Evolutionary conservation across 2,113 vertebrate genomes (phyloP).

Genomic region (Globicephala melas): DNA sequence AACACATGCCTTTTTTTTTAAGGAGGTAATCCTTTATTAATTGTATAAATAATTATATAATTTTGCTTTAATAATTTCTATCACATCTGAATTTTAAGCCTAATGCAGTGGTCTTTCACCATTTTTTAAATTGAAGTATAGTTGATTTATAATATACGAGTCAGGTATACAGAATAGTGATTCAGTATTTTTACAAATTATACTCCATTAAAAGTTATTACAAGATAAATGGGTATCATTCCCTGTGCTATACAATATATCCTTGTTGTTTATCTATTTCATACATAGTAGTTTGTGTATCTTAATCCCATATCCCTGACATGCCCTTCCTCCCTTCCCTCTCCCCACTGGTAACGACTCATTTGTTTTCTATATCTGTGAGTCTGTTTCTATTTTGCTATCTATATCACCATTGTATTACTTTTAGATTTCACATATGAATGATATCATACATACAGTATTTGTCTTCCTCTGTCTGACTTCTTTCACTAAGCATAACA

Average conservation of each 20-base stretch:
- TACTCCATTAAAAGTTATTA: background rate
- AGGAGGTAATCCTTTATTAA: background rate
- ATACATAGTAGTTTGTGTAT: background rate
- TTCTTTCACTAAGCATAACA: too few relatives aligned
- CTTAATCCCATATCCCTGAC: background rate
- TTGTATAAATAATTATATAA: background rate
- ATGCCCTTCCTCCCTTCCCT: background rate
- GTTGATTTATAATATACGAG: background rate
- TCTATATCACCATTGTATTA: too few relatives aligned
- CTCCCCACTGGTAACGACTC: background rate
- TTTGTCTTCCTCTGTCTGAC: too few relatives aligned
- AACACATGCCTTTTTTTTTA: background rate
- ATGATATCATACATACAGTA: too few relatives aligned
- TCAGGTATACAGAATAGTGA: background rate
- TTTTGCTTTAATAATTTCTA: background rate
- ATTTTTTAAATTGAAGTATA: background rate
- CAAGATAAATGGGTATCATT: background rate
- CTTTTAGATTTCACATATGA: too few relatives aligned
- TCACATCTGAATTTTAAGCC: background rate
- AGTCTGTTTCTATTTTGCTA: too few relatives aligned
- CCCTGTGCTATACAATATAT: background rate
- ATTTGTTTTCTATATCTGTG: background rate
- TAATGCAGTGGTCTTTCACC: background rate
- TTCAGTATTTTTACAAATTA: background rate
- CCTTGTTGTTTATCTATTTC: background rate